Base-by-base conservation (phyloP, 2,113 vertebrate genomes). In the Sylvilagus bachmani region DNA sequence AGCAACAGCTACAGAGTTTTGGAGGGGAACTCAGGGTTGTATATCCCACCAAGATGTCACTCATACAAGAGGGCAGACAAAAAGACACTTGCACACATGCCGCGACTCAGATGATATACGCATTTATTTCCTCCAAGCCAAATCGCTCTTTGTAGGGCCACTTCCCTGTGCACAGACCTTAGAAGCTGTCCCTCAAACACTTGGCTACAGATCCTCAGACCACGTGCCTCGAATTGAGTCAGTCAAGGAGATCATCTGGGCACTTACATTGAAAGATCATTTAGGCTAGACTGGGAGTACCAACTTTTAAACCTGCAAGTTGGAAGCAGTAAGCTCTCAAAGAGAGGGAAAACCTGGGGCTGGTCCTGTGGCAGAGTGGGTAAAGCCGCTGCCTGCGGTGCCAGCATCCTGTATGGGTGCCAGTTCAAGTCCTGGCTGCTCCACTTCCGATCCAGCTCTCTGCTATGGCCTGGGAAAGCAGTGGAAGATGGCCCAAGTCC, bases 231-330 rank as follows among this genome's bases (percentile, higher is more conserved):
- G 49, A 67, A 84, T 16, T 66, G 22, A 78, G 62, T 17, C 31
- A 83, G 51, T 69, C 31, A 24, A 91, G 69, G 44, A 93, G 82
- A 86, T 19, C 93, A 33, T 71, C 82, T 83, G 89, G 24, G 53
- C 38, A 82, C 66, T 86, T 93, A 36, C 81, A 55, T 53, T 21
- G 4, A 81, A 85, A 90, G 31, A 51, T 75, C 53, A 90, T 58
- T 62, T 70, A 64, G 22, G 55, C 87, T 38, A 83, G 19, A 22
- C 6, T 66, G 33, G 53, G 66, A 89, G 25, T 73, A 51, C 33
- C 49, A 29, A 27, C 49, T 44, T 84, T 25, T 66, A 94, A 84
- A 79, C 38, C 51, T 91, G 83, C 44, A 91, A 51, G n/a, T 24
- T 83, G 29, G 92, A 96, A 67, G 22, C 24, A 51, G 36, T 69